These are phyloP conservation scores for Tychaedon coryphoeus DNA, from an alignment of 2,113 vertebrate genomes.

Conservation along the genomic window DNA sequence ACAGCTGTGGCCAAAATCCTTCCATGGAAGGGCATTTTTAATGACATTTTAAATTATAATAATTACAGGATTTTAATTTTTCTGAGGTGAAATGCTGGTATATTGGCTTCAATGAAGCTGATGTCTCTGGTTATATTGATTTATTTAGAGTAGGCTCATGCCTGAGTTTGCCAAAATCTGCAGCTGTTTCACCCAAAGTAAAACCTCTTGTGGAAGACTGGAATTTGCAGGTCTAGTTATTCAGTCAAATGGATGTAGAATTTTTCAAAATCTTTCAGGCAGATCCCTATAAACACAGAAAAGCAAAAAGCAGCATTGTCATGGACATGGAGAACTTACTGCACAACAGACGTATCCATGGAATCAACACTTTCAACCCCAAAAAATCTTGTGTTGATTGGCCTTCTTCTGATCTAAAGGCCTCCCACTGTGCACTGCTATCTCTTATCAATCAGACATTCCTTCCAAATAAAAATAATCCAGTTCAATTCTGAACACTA, in stretches of 20 bases:
- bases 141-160: background rate
- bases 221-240: background rate
- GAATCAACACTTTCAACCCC: background rate
- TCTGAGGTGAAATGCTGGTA: background rate
- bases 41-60: background rate
- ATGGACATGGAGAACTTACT: background rate
- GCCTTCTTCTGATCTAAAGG: background rate
- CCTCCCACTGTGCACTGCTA: background rate
- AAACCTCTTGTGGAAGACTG: background rate
- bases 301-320: background rate
- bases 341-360: rapidly evolving
- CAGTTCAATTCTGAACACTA: background rate
- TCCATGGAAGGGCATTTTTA: background rate
- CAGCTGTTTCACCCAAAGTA: background rate
- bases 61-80: background rate
- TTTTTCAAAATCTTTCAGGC: background rate
- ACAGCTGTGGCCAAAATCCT: background rate
- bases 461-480: background rate
- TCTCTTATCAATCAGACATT: background rate
- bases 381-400: background rate
- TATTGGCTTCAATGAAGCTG: background rate
- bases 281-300: background rate
- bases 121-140: background rate
- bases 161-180: background rate
- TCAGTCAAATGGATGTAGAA: background rate